phyloP scores from a whole-genome alignment of 2,113 vertebrate species.

The Apeltes quadracus region DNA sequence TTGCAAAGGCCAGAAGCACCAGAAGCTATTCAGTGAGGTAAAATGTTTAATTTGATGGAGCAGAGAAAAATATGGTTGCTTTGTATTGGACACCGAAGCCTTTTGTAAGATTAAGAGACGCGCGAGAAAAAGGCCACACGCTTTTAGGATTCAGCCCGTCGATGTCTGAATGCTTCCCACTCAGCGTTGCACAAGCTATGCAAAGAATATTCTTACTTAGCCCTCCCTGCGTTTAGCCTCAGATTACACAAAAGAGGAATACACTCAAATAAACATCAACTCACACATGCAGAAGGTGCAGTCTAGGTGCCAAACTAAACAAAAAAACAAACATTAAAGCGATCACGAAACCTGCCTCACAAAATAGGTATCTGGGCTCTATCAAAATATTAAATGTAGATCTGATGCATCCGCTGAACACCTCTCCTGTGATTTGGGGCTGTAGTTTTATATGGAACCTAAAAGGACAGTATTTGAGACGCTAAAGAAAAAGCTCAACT shows the following conservation, averaged over 20 bases:
- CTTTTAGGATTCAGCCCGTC: constrained; percentile 18
- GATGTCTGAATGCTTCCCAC: constrained; percentile 13
- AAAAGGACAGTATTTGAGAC: background rate
- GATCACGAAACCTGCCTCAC: background rate
- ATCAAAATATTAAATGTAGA: background rate
- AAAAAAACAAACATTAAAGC: background rate
- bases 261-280: background rate
- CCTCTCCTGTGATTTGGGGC: background rate
- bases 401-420: background rate
- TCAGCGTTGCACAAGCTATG: constrained; percentile 8
- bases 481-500: background rate
- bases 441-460: background rate
- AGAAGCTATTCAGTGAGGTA: background rate
- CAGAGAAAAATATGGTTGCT: background rate
- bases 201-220: constrained; percentile 1
- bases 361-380: background rate
- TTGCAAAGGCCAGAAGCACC: background rate
- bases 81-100: constrained; percentile 17
- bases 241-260: background rate
- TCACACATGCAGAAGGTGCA: background rate
- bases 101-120: constrained; percentile 33
- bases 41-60: background rate
- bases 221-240: constrained; percentile 32
- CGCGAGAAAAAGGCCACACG: constrained; percentile 28
- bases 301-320: background rate